These are phyloP conservation scores for Speoplatyrhinus poulsoni DNA, from an alignment of 2,113 vertebrate genomes.

Conservation along the genomic window DNA sequence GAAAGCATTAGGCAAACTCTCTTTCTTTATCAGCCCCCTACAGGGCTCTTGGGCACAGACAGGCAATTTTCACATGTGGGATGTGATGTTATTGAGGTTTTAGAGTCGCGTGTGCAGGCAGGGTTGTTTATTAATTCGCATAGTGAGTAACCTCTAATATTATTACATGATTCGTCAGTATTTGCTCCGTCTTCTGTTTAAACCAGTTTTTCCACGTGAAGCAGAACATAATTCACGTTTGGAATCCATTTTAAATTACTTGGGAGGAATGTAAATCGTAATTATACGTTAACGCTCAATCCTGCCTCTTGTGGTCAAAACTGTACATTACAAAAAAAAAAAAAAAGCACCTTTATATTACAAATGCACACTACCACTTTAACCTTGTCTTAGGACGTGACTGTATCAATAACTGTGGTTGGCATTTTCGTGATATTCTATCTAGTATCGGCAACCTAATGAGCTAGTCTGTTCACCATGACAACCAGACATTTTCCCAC, in stretches of 20 bases:
- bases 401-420: slow-evolving; percentile 37
- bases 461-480: slow-evolving; percentile 11
- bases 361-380: too few relatives aligned
- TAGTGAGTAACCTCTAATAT: too few relatives aligned
- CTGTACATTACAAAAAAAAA: too few relatives aligned
- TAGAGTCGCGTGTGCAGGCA: slow-evolving; percentile 35
- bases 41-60: slow-evolving; percentile 57
- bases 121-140: neutral
- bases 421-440: slow-evolving; percentile 46
- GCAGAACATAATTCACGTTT: too few relatives aligned
- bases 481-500: slow-evolving; percentile 6
- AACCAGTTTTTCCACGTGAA: too few relatives aligned
- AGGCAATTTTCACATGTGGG: slow-evolving; percentile 61
- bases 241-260: too few relatives aligned
- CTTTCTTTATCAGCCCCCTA: slow-evolving; percentile 62
- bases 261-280: too few relatives aligned
- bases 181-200: too few relatives aligned
- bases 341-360: too few relatives aligned
- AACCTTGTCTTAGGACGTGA: slow-evolving; percentile 25
- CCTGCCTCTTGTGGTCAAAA: too few relatives aligned
- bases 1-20: slow-evolving; percentile 72
- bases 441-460: slow-evolving; percentile 7
- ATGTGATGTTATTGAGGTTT: slow-evolving; percentile 35
- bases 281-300: too few relatives aligned
- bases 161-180: too few relatives aligned